A percentile compares a stretch with the other conserved stretches of the same genome.
phyloP scores from a whole-genome alignment of 2,113 vertebrate genomes.

The Scomber colias region DNA sequence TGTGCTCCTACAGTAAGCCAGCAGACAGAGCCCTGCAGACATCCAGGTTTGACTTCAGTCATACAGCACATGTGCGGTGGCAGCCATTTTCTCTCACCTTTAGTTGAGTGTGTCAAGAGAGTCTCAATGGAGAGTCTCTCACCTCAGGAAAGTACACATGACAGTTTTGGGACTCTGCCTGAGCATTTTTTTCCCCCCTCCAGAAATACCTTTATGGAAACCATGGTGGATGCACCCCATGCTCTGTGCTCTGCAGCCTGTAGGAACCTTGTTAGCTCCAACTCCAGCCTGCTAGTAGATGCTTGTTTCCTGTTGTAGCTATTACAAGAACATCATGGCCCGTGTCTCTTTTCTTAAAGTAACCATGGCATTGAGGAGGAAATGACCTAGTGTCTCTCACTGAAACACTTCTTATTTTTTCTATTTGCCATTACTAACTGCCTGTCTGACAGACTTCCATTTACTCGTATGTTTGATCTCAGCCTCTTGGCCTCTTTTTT shows the following conservation, averaged over 20 bases:
- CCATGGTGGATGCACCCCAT: neutral
- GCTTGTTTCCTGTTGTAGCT: conserved; percentile 46
- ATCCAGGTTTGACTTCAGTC: conserved; percentile 34
- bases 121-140: conserved; percentile 24
- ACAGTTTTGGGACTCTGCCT: conserved; percentile 36
- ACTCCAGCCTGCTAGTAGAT: conserved; percentile 46
- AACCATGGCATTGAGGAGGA: conserved; percentile 29
- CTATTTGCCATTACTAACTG: conserved; percentile 42
- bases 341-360: conserved; percentile 39
- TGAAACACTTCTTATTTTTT: conserved; percentile 46
- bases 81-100: conserved; percentile 57
- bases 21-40: conserved; percentile 60
- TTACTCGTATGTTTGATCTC: conserved; percentile 32
- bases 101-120: conserved; percentile 22
- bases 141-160: conserved; percentile 23
- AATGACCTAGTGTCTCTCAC: conserved; percentile 48
- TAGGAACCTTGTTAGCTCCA: conserved; percentile 28
- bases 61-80: conserved; percentile 34
- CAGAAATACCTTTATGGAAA: conserved; percentile 11
- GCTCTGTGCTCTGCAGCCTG: conserved; percentile 4
- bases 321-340: conserved; percentile 42
- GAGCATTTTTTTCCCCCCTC: neutral
- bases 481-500: conserved; percentile 26
- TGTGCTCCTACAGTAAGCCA: conserved; percentile 33
- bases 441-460: conserved; percentile 43